Percentiles rank a stretch among this genome's conserved stretches.
Conservation (phyloP, 2,113 vertebrate genomes). For the Charina bottae region DNA sequence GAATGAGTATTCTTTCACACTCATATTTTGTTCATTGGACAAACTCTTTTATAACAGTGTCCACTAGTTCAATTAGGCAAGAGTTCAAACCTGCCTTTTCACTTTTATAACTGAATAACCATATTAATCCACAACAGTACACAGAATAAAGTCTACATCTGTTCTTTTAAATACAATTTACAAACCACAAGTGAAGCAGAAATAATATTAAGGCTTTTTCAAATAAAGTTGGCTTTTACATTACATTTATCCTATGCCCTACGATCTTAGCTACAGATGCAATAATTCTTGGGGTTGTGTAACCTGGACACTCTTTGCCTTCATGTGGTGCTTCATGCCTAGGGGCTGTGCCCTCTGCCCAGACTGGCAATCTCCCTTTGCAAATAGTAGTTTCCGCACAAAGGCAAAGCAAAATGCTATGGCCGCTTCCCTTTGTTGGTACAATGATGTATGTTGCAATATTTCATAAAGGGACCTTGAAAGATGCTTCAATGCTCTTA, state of each 20-base stretch:
- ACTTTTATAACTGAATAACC: not conserved
- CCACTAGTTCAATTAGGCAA: not conserved
- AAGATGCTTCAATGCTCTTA: not conserved
- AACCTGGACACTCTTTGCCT: not conserved
- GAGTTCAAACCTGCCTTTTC: not conserved
- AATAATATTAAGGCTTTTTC: not conserved
- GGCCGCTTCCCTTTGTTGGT: not conserved
- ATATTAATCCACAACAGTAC: not conserved
- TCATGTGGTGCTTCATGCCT: not conserved
- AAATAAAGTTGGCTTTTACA: not conserved
- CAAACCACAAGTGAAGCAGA: not conserved
- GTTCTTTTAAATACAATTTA: slow-evolving; percentile 7
- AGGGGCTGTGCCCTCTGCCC: not conserved
- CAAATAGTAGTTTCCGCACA: not conserved
- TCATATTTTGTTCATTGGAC: not conserved
- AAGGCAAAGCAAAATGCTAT: not conserved
- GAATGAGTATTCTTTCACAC: not conserved
- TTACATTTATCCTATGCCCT: not conserved
- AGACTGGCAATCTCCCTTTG: not conserved
- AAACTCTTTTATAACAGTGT: not conserved
- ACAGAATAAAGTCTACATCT: not conserved
- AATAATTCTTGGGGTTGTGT: not conserved
- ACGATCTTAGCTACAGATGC: not conserved
- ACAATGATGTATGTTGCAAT: not conserved
- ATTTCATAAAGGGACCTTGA: not conserved